Percentiles rank a stretch among this genome's conserved stretches.
Conservation (phyloP, 1,140 invertebrate genomes). For the Thalassaphorura encarpata region DNA sequence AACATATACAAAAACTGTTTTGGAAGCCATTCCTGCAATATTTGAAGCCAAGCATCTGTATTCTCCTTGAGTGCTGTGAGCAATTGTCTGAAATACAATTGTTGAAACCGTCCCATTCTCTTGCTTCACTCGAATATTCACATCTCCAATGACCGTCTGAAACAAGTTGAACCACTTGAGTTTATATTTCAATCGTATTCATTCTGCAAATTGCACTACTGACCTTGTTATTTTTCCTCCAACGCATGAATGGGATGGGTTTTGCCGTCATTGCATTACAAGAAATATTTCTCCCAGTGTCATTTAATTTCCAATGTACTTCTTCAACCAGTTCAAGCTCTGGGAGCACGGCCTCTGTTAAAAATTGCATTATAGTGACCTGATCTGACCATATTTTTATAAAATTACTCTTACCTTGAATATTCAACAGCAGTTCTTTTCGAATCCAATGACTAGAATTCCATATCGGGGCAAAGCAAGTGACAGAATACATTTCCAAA, state of each 20-base stretch:
- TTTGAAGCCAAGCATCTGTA: slow-evolving; percentile 17
- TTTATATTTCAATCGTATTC: background rate
- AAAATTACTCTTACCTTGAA: slow-evolving; percentile 8
- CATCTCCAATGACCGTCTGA: slow-evolving; percentile 11
- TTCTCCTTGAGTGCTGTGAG: slow-evolving; percentile 20
- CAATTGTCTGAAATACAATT: slow-evolving; percentile 15
- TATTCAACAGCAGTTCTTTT: background rate
- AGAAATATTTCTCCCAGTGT: slow-evolving; percentile 11
- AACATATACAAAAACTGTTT: slow-evolving; percentile 15
- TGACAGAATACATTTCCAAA: slow-evolving; percentile 8
- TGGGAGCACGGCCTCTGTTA: background rate
- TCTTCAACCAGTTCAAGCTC: background rate
- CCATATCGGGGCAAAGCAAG: slow-evolving; percentile 25
- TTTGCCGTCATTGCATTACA: slow-evolving; percentile 2
- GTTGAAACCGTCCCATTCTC: slow-evolving; percentile 15
- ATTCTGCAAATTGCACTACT: background rate
- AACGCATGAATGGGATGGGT: slow-evolving; percentile 9
- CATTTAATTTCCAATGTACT: slow-evolving; percentile 11
- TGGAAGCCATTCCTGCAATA: slow-evolving; percentile 13
- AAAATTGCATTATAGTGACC: background rate
- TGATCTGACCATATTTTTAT: background rate
- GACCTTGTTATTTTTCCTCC: slow-evolving; percentile 22
- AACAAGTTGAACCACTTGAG: background rate
- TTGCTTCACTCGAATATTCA: slow-evolving; percentile 2
- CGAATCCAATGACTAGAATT: slow-evolving; percentile 18